These are phyloP conservation scores for Cephalopholis sonnerati DNA, from an alignment of 2,113 vertebrate species.

Conservation along the genomic window DNA sequence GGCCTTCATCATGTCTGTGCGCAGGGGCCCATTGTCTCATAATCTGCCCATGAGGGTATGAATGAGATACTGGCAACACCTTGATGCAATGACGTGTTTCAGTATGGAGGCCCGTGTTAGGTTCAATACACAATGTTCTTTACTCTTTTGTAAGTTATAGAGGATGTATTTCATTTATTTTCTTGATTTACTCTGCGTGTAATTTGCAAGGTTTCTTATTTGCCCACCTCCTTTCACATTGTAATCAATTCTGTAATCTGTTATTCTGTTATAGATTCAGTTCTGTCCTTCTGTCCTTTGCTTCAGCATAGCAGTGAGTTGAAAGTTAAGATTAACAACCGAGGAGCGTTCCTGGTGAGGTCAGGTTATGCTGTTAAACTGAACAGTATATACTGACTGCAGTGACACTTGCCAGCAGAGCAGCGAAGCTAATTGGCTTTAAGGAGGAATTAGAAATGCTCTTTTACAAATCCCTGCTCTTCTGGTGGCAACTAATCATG, in stretches of 20 bases:
- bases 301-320: not conserved
- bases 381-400: not conserved
- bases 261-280: not conserved
- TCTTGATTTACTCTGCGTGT: not conserved
- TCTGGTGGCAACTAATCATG: constrained; percentile 8
- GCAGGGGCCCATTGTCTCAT: no score
- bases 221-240: not conserved
- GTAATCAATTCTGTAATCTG: not conserved
- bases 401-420: constrained; percentile 7
- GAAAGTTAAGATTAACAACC: not conserved
- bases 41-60: not conserved
- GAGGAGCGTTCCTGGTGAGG: not conserved
- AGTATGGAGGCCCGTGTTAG: not conserved
- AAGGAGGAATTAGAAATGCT: constrained; percentile 49
- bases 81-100: not conserved
- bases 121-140: not conserved
- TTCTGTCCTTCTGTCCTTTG: not conserved
- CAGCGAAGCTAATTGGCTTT: constrained; percentile 67
- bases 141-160: not conserved
- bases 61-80: not conserved
- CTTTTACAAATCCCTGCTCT: constrained; percentile 28
- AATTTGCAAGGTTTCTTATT: not conserved
- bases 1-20: no score
- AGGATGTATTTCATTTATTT: not conserved
- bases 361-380: not conserved